Percentiles rank a stretch among this genome's conserved stretches.
Conservation (phyloP, 2,113 vertebrate genomes). For the Macroglossus sobrinus region DNA sequence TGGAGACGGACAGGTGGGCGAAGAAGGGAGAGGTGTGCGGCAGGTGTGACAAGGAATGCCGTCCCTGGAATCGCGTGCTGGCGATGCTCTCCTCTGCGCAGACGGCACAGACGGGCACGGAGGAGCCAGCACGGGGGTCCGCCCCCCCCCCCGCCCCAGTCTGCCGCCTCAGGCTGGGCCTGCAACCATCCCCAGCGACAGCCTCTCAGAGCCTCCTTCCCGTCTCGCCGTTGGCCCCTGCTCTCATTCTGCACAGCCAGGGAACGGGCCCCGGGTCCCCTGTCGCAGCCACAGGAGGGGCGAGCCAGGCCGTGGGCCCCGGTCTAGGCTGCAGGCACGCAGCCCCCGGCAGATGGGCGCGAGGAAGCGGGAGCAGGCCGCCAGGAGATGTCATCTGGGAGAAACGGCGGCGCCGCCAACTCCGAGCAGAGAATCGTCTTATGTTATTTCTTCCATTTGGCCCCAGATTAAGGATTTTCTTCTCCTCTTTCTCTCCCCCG, state of each 20-base stretch:
- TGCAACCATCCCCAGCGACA: not conserved
- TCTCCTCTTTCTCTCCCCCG: constrained; percentile 11
- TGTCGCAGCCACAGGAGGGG: constrained; percentile 4
- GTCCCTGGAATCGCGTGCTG: not conserved
- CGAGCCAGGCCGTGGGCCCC: not conserved
- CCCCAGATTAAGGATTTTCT: constrained; percentile 58
- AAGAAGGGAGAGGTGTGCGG: fast-evolving
- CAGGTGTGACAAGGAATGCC: not conserved
- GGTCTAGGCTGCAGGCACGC: constrained; percentile 38
- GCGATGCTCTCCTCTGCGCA: not conserved
- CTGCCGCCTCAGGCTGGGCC: not conserved
- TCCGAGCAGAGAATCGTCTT: constrained; percentile 71
- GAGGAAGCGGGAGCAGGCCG: constrained; percentile 54
- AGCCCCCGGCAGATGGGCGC: constrained; percentile 66
- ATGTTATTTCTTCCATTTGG: constrained; percentile 70
- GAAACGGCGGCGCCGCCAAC: constrained; percentile 43
- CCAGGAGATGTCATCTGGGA: constrained; percentile 67
- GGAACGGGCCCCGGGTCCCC: constrained; percentile 37
- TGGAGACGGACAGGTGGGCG: not conserved
- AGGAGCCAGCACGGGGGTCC: not conserved
- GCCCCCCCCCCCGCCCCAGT: not conserved
- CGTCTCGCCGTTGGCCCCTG: not conserved
- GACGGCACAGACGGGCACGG: not conserved
- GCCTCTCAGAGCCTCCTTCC: not conserved
- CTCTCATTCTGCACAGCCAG: constrained; percentile 16